Base-by-base conservation (phyloP, 1,140 invertebrate genomes). In the Diprion similis region DNA sequence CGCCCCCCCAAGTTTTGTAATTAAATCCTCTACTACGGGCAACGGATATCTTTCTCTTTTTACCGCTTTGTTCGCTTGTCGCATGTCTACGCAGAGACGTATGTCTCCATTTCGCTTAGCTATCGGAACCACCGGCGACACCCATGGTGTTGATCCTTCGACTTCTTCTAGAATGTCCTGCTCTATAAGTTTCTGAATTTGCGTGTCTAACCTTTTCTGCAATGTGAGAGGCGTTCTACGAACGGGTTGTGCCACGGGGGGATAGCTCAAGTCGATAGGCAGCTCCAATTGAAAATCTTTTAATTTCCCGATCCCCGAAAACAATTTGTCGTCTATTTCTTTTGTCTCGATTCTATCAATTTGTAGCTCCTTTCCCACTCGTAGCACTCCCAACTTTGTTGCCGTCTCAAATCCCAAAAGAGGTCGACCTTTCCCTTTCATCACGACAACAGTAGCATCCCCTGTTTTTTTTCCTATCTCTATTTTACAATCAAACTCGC, bases 51-150 rank as follows among this genome's bases (percentile, higher is more conserved):
- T 82, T 75, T 86, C 82, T 70, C 83, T 72, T 45, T 80, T 48
- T 8, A 85, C 83, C 0, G 83, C 84, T 74, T 73, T 69, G 66
- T 82, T 82, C 4, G 82, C 83, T 19, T 70, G 45, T 51, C 83
- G 74, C 82, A 85, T 85, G 69, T 85, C 83, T 17, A 84, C 68
- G 72, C 82, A 83, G 45, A 86, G 71, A 19, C 83, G 70, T 17
- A 84, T 68, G 47, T 84, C 81, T 10, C 79, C 77, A 75, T 81
- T 74, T 19, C 46, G 68, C 71, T 84, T 85, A n/a, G n/a, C n/a
- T n/a, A 83, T 75, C 18, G 80, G 80, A 8, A 85, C 82, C 11
- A 86, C 71, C 4, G 85, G 83, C 13, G 84, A 85, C 46, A 87
- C 76, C 83, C 84, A 87, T 69, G 76, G 75, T 37, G 81, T 80